Conservation (phyloP, 2,113 vertebrate species). For the Columbina picui region DNA sequence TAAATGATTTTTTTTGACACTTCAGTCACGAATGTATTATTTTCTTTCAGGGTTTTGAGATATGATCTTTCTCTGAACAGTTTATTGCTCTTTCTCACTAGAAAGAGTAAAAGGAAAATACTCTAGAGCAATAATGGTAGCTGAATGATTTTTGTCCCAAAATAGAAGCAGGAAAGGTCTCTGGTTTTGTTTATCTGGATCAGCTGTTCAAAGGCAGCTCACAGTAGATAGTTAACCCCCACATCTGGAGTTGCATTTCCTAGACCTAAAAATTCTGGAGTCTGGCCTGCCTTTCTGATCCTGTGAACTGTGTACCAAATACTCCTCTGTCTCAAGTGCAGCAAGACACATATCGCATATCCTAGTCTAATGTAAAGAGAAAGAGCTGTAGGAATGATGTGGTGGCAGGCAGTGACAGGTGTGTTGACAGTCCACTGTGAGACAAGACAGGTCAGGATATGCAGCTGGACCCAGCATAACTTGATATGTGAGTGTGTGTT, state of each 20-base stretch:
- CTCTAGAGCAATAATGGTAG: not conserved
- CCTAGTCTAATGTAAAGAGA: not conserved
- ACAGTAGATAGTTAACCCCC: not conserved
- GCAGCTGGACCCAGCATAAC: not conserved
- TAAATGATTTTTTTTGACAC: slow-evolving; percentile 21
- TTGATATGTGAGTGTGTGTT: not conserved
- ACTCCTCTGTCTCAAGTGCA: not conserved
- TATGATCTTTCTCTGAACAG: not conserved
- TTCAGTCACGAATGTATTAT: not conserved
- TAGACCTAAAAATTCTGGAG: not conserved
- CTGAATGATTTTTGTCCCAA: not conserved
- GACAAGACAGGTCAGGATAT: not conserved
- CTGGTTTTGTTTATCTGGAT: not conserved
- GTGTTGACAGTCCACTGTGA: not conserved
- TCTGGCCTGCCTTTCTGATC: not conserved
- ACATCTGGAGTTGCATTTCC: not conserved
- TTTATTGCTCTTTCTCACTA: not conserved
- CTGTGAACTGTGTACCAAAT: not conserved
- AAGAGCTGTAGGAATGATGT: not conserved
- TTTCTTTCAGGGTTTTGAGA: slow-evolving; percentile 6
- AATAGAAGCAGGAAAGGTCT: not conserved
- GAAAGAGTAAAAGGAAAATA: not conserved
- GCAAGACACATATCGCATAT: accelerated
- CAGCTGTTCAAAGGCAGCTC: not conserved
- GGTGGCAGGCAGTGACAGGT: not conserved